A percentile compares a stretch with the other conserved stretches of the same genome.
These are phyloP conservation scores for Montipora foliosa DNA, from an alignment of 64 coral and sea anemone species.

Conservation along the genomic window DNA sequence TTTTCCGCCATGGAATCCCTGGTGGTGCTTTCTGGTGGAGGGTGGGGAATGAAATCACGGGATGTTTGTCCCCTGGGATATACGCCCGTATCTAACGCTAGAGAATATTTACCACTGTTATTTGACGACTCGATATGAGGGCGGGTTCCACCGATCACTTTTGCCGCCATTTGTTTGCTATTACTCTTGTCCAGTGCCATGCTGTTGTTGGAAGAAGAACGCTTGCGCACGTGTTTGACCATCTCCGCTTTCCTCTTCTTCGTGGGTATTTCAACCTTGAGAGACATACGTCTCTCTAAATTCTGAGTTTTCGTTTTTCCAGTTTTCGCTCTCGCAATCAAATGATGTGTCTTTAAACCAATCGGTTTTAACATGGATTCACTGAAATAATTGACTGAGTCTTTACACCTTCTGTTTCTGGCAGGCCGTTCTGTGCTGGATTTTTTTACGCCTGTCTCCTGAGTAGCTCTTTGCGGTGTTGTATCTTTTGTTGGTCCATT, in stretches of 20 bases:
- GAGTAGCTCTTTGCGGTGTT: slow-evolving; percentile 5
- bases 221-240: background rate
- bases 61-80: background rate
- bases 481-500: background rate
- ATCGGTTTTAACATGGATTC: slow-evolving; percentile 20
- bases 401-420: background rate
- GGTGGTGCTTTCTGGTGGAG: background rate
- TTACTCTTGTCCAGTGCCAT: background rate
- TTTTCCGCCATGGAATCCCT: background rate
- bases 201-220: background rate
- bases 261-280: background rate
- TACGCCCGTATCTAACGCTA: background rate
- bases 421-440: slow-evolving; percentile 4
- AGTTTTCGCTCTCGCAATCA: slow-evolving; percentile 2
- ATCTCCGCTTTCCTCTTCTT: background rate
- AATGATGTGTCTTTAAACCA: background rate
- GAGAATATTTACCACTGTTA: background rate
- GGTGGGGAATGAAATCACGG: background rate
- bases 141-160: background rate
- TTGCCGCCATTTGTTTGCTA: background rate
- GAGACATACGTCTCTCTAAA: background rate
- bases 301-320: background rate
- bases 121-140: background rate
- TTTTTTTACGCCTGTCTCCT: slow-evolving; percentile 35
- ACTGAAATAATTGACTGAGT: background rate